A percentile compares a stretch with the other conserved stretches of the same genome.
Conservation (phyloP, 2,113 vertebrate genomes). For the Struthidea cinerea region DNA sequence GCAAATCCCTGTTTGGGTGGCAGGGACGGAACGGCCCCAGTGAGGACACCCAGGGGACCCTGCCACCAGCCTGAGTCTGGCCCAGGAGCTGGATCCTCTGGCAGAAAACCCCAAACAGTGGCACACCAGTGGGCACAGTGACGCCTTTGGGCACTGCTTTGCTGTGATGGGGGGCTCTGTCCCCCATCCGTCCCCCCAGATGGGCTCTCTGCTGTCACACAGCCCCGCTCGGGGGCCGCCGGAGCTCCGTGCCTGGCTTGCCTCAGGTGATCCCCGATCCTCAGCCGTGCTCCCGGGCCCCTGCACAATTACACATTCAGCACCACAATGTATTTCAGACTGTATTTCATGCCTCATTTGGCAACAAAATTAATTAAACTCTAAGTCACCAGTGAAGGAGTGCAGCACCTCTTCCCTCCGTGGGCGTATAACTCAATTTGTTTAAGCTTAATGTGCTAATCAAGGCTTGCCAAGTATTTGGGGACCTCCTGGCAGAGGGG, state of each 20-base stretch:
- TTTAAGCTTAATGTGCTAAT: background rate
- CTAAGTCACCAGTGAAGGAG: constrained; percentile 29
- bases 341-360: constrained; percentile 60
- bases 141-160: background rate
- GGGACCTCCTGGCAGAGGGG: background rate
- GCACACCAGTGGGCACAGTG: background rate
- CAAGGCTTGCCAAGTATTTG: background rate
- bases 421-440: constrained; percentile 10
- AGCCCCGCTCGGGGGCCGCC: fast-evolving
- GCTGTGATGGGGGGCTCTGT: background rate
- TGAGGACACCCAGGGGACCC: background rate
- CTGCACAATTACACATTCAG: background rate
- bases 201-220: background rate
- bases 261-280: background rate
- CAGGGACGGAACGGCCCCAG: background rate
- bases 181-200: fast-evolving
- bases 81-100: background rate
- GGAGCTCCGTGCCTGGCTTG: background rate
- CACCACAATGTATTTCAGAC: background rate
- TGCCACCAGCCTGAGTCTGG: fast-evolving
- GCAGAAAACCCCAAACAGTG: background rate
- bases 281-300: background rate
- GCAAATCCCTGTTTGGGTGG: fast-evolving
- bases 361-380: constrained; percentile 63
- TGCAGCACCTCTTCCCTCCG: background rate